Conservation (phyloP, 2,113 vertebrate genomes). For the Pseudopipra pipra region DNA sequence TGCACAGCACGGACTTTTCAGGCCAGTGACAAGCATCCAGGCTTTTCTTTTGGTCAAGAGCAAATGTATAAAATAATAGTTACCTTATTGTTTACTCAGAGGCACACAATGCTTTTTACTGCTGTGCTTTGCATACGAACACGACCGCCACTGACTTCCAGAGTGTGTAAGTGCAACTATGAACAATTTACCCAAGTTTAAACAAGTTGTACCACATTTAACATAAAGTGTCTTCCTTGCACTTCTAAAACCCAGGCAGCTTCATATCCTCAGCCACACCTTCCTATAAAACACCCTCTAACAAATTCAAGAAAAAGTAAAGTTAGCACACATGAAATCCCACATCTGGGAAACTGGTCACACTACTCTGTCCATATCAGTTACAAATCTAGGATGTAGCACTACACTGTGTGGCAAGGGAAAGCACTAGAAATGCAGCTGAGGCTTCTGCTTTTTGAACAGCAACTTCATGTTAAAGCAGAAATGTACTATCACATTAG, state of each 20-base stretch:
- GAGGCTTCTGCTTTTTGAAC: not conserved
- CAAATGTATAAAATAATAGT: not conserved
- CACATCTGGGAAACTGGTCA: fast-evolving
- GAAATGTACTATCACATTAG: not conserved
- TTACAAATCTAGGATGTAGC: not conserved
- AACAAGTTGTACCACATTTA: not conserved
- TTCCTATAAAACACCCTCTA: not conserved
- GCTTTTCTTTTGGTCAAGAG: not conserved
- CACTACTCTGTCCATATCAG: not conserved
- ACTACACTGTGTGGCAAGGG: not conserved
- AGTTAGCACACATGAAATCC: not conserved
- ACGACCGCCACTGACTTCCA: not conserved
- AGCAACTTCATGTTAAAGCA: not conserved
- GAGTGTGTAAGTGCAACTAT: not conserved
- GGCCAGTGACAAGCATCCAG: not conserved
- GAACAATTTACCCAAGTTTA: not conserved
- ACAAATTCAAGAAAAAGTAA: not conserved
- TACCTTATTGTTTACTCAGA: not conserved
- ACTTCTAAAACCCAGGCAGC: not conserved
- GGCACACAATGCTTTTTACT: not conserved
- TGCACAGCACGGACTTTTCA: not conserved
- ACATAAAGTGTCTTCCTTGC: not conserved
- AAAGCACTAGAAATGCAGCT: not conserved
- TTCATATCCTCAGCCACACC: not conserved
- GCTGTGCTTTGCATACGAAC: not conserved